Conservation (phyloP, 2,797 vertebrate species). For the Muscicapa comitata region DNA sequence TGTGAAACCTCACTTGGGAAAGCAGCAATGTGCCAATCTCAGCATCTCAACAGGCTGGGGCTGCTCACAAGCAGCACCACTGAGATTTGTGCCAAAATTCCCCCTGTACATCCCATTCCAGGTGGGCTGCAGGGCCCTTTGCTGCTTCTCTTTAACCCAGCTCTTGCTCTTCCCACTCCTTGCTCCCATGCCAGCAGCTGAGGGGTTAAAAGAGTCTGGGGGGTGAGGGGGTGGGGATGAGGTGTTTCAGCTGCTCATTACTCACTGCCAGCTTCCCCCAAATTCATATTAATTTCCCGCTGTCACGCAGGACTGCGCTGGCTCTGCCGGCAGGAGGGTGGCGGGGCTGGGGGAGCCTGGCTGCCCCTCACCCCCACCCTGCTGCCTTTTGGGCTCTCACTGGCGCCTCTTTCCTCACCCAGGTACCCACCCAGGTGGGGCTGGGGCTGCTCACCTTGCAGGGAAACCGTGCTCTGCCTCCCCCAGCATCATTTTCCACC, state of each 20-base stretch:
- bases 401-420: not conserved
- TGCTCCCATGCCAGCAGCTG: not conserved
- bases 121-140: accelerated
- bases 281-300: slow-evolving; percentile 64
- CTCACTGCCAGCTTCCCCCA: slow-evolving; percentile 66
- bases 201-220: slow-evolving; percentile 43
- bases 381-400: no score
- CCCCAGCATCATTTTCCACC: not conserved
- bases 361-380: not conserved
- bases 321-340: slow-evolving; percentile 6
- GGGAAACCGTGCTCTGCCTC: not conserved
- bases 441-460: not conserved
- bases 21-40: accelerated
- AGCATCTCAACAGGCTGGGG: accelerated
- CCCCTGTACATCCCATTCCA: not conserved
- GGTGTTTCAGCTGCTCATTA: slow-evolving; percentile 63
- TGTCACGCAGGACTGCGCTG: slow-evolving; percentile 61
- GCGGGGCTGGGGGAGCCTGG: not conserved
- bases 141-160: not conserved
- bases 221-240: not conserved
- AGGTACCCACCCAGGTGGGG: not conserved
- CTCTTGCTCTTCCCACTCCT: not conserved
- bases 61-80: accelerated
- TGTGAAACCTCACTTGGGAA: not conserved
- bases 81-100: not conserved